These are phyloP conservation scores for Trididemnum nubilum DNA, from an alignment of 23 tunicate species.

Conservation along the genomic window DNA sequence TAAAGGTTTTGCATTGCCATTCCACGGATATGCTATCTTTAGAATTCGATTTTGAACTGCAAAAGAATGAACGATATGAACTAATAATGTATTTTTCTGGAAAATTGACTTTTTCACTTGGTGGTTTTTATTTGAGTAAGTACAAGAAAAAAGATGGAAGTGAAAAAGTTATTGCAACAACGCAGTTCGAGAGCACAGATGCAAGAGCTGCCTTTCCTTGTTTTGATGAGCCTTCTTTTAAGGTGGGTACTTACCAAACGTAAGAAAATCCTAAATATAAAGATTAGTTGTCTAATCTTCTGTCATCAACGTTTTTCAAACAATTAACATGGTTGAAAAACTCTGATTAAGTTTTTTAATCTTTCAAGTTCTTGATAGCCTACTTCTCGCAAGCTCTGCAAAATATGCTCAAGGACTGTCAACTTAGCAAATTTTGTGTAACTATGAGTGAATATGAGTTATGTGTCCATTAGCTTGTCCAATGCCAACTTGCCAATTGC, in stretches of 20 bases:
- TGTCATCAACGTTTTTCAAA: no score
- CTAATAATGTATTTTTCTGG: conserved; percentile 52
- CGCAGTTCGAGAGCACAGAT: conserved; percentile 77
- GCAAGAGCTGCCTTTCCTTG: conserved; percentile 97
- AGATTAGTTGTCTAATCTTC: no score
- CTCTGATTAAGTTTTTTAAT: neutral
- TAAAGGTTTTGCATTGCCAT: conserved; percentile 26
- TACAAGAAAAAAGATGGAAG: conserved; percentile 55
- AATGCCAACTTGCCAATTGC: no score
- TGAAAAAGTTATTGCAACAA: conserved; percentile 70
- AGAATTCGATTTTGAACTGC: conserved; percentile 13
- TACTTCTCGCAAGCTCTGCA: no score
- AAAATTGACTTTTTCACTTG: conserved; percentile 53
- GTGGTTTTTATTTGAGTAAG: conserved; percentile 82
- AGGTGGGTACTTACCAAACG: no score
- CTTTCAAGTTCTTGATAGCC: no score
- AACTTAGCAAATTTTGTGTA: no score
- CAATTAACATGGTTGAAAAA: no score
- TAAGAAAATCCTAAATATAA: no score
- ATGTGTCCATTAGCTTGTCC: no score
- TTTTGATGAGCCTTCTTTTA: conserved; percentile 91
- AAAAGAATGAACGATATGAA: conserved; percentile 29
- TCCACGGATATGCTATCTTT: conserved; percentile 57
- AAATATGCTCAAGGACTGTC: no score
- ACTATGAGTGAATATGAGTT: no score